Base-by-base conservation (phyloP, 2,113 vertebrate species). In the Gallinago undulata region DNA sequence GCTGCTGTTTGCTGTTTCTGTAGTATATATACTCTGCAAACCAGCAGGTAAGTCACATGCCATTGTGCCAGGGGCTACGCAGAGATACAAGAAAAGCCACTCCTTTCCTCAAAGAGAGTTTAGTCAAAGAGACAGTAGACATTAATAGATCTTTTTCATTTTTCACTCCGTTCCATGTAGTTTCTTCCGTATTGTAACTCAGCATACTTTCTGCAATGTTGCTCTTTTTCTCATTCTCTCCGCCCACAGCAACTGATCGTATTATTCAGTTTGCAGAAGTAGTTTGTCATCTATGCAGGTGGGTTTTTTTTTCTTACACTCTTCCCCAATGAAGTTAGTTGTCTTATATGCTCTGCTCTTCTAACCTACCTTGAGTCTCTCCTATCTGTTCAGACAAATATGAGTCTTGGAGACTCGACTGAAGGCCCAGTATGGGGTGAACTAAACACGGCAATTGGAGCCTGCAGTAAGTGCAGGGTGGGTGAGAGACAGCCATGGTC, bases 41-140 rank as follows among this genome's bases (percentile, higher is more conserved):
- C 3, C 1, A 0, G 5, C 30, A 35, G 25, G 18, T 30, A 45
- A 30, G 33, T 57, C 2, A 0, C 15, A 3, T 27, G 21, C 47
- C 6, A 2, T 39, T 31, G 33, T 56, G 47, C 51, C 13, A 21
- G 41, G 17, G 28, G 35, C 81, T 35, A 4, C 45, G 22, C 59
- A 51, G 30, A 67, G 16, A 9, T 19, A 9, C 0, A 13, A 63
- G 41, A 63, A 67, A 84, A 45, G 41, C 50, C 33, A 31, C 24
- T 60, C 41, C 24, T 60, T 84, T 18, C 24, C 45, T 84, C 35
- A 33, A 10, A 88, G 39, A 64, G 6, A 50, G 4, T 41, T 60
- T 35, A 23, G 15, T n/a, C 18, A 84, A 67, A 67, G 60, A 33
- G 3, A 13, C 5, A 27, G 28, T n/a, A 43, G 51, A 39, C 4